A percentile compares a stretch with the other conserved stretches of the same genome.
Evolutionary conservation across 2,888 invertebrate genomes (phyloP).

Genomic region (Acanthoscelides obtectus): DNA sequence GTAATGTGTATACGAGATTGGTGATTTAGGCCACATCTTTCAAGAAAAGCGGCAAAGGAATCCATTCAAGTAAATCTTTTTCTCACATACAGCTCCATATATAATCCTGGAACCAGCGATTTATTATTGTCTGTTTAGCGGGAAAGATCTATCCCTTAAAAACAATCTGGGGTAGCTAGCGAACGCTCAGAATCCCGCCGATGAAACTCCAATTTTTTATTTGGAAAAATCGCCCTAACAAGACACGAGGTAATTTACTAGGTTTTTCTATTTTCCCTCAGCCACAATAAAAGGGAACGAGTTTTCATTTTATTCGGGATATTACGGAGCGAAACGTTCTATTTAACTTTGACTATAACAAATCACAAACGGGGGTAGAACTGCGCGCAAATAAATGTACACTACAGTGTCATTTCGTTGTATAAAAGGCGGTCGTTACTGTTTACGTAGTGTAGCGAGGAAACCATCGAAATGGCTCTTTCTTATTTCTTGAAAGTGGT

Average conservation of each 20-base stretch:
- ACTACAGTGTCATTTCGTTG: not conserved
- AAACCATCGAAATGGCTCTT: not conserved
- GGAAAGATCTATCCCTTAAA: not conserved
- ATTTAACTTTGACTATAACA: constrained; percentile 4
- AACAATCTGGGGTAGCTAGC: not conserved
- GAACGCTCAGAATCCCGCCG: not conserved
- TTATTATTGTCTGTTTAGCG: constrained; percentile 1
- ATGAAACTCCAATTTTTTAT: not conserved
- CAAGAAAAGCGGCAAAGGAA: not conserved
- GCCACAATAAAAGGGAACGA: constrained; percentile 1
- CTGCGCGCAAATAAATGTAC: not conserved
- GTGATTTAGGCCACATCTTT: not conserved
- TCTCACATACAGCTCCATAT: not conserved
- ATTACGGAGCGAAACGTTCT: constrained; percentile 2
- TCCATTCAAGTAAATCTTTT: not conserved
- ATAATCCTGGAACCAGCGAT: not conserved
- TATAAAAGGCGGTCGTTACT: not conserved
- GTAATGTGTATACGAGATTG: not conserved
- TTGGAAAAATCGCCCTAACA: constrained; percentile 1
- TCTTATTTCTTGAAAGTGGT: not conserved
- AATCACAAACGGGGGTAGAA: not conserved
- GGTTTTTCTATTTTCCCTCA: constrained; percentile 1
- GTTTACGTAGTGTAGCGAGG: not conserved
- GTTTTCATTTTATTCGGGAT: constrained; percentile 1
- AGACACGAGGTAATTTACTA: not conserved